A percentile compares a stretch with the other conserved stretches of the same genome.
phyloP scores from a whole-genome alignment of 1,140 invertebrate species.

The Archegozetes longisetosus region DNA sequence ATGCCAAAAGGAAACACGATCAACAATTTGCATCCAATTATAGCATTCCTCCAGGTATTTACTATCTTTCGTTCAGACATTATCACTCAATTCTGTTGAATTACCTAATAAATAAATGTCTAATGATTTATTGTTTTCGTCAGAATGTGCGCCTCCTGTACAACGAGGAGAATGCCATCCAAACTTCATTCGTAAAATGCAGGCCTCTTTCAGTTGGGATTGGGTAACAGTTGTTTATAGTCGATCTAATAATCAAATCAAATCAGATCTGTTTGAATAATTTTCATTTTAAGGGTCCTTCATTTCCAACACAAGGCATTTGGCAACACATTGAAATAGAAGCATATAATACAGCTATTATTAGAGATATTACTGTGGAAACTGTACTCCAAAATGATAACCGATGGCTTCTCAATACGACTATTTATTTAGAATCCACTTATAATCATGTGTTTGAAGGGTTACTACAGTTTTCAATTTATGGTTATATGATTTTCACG shows the following conservation, averaged over 20 bases:
- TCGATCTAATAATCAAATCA: background rate
- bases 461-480: background rate
- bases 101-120: background rate
- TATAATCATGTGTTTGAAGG: background rate
- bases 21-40: conserved; percentile 39
- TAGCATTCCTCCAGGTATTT: conserved; percentile 46
- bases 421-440: background rate
- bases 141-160: conserved; percentile 44
- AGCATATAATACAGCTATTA: conserved; percentile 30
- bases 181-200: conserved; percentile 90
- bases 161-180: conserved; percentile 88
- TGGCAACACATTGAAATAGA: conserved; percentile 46
- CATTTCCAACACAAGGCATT: conserved; percentile 79
- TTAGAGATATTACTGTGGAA: conserved; percentile 32
- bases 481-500: background rate
- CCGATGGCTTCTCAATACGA: conserved; percentile 4
- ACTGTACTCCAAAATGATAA: background rate
- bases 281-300: conserved; percentile 35
- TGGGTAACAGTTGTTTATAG: conserved; percentile 48
- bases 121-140: background rate
- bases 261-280: background rate
- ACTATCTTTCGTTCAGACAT: background rate
- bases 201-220: conserved; percentile 92
- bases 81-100: background rate
- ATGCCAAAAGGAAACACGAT: conserved; percentile 40